Evolutionary conservation across 2,888 invertebrate genomes (phyloP).

Genomic region (Sericinus montela): DNA sequence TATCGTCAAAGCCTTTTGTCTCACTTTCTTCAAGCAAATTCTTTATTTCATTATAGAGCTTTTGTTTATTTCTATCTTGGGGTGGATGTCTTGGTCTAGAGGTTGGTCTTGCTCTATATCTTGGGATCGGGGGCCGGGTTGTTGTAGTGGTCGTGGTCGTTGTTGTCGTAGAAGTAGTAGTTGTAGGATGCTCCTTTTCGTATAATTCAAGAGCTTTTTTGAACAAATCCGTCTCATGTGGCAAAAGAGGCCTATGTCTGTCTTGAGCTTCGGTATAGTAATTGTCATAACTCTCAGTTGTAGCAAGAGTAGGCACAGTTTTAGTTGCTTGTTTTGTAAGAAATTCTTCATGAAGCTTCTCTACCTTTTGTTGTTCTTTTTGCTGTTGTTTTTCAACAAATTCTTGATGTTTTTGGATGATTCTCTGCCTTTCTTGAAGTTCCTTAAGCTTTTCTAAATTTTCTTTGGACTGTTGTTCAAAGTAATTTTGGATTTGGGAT

Average conservation of each 20-base stretch:
- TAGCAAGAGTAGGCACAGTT: conserved; percentile 70
- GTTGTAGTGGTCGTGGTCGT: conserved; percentile 75
- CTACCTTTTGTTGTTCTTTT: conserved; percentile 87
- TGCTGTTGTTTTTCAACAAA: conserved; percentile 89
- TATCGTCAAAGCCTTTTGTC: conserved; percentile 77
- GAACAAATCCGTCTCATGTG: conserved; percentile 83
- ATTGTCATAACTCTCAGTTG: conserved; percentile 70
- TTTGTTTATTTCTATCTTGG: conserved; percentile 76
- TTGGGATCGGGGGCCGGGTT: conserved; percentile 55
- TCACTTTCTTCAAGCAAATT: conserved; percentile 76
- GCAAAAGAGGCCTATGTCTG: conserved; percentile 73
- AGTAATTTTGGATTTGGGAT: conserved; percentile 76
- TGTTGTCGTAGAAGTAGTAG: conserved; percentile 83
- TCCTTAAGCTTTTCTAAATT: conserved; percentile 81
- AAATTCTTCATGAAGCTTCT: conserved; percentile 85
- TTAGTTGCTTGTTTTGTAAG: conserved; percentile 84
- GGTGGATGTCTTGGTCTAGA: conserved; percentile 61
- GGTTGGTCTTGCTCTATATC: conserved; percentile 53
- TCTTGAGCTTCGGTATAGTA: conserved; percentile 58
- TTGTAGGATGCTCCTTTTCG: conserved; percentile 84
- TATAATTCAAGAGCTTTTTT: conserved; percentile 83
- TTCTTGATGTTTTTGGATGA: conserved; percentile 87
- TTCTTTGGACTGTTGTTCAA: conserved; percentile 81
- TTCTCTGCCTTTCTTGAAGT: conserved; percentile 84
- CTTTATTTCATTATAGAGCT: conserved; percentile 79